phyloP scores from a whole-genome alignment of 2,113 vertebrate species.

The Marcusenius ussheri region DNA sequence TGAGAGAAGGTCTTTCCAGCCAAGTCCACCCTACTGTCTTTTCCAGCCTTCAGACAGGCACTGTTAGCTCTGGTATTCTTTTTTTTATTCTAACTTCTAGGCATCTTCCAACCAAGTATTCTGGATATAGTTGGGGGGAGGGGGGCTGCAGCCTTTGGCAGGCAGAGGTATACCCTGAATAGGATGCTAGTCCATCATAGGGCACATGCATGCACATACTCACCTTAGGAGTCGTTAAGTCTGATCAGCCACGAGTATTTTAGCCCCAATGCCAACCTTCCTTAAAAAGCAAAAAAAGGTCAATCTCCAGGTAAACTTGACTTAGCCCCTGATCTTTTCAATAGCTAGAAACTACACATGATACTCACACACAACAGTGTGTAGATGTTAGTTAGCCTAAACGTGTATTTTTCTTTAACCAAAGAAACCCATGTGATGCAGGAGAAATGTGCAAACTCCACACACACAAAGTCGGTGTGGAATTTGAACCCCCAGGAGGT shows the following conservation, averaged over 20 bases:
- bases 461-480: background rate
- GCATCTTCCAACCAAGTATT: background rate
- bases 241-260: no score
- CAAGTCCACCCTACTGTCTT: background rate
- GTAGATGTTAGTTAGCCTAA: background rate
- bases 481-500: background rate
- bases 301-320: background rate
- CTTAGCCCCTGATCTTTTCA: no score
- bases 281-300: background rate
- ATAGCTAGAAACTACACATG: background rate
- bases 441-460: background rate
- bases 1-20: conserved; percentile 28
- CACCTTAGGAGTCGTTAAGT: no score
- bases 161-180: background rate
- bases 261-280: background rate
- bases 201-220: background rate
- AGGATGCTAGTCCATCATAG: background rate
- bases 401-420: background rate
- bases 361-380: background rate
- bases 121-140: background rate
- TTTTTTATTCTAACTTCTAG: background rate
- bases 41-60: background rate
- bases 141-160: background rate
- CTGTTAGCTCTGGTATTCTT: conserved; percentile 12
- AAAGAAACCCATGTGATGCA: background rate